Evolutionary conservation across 2,888 invertebrate genomes (phyloP).

Genomic region (Drosophila paucipuncta): DNA sequence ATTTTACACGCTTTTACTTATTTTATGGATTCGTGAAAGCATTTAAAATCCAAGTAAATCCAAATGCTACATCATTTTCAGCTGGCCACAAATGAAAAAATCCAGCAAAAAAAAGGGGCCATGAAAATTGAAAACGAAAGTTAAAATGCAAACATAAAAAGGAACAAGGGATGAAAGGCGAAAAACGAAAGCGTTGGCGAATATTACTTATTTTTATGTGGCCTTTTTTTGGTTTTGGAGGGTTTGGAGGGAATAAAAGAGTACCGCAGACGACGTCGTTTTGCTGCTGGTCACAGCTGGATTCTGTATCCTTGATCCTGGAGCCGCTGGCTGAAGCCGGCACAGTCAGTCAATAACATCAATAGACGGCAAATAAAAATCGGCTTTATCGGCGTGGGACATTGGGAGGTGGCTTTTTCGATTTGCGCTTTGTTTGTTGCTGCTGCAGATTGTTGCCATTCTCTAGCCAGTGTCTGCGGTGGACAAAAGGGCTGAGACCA

Average conservation of each 20-base stretch:
- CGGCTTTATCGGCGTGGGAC: conserved; percentile 41
- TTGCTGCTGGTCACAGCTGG: conserved; percentile 69
- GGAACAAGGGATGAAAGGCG: conserved; percentile 1
- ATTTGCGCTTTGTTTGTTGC: conserved; percentile 65
- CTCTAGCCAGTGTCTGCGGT: conserved; percentile 59
- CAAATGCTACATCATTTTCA: conserved; percentile 55
- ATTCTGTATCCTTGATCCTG: conserved; percentile 1
- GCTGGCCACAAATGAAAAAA: conserved; percentile 48
- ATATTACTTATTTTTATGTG: conserved; percentile 73
- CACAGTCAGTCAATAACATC: conserved; percentile 72
- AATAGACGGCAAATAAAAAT: conserved; percentile 80
- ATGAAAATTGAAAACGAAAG: conserved; percentile 78
- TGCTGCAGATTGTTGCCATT: conserved; percentile 53
- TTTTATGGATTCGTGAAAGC: conserved; percentile 50
- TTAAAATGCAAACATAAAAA: conserved; percentile 59
- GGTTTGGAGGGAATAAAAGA: neutral
- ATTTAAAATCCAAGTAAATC: conserved; percentile 39
- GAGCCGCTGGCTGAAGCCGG: conserved; percentile 27
- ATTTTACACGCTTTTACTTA: conserved; percentile 59
- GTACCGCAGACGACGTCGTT: conserved; percentile 36
- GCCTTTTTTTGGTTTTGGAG: conserved; percentile 8
- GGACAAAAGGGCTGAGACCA: conserved; percentile 53
- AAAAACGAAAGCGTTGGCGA: conserved; percentile 52
- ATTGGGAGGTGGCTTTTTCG: conserved; percentile 54
- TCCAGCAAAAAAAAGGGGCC: conserved; percentile 37